Conservation (phyloP, 2,113 vertebrate genomes). For the Etheostoma spectabile region DNA sequence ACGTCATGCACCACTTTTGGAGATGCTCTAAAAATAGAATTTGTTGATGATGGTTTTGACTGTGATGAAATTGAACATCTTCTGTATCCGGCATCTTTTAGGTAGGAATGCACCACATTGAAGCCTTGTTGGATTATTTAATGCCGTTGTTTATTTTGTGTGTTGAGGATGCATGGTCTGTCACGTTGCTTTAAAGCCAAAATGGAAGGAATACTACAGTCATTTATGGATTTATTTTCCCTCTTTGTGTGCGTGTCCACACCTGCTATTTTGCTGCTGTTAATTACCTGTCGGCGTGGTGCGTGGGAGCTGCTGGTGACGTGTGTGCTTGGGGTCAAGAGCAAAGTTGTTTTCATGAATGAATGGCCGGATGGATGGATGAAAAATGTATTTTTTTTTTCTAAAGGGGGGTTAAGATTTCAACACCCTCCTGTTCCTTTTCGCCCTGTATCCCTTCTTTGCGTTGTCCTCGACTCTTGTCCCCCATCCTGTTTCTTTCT, state of each 20-base stretch:
- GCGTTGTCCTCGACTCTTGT: neutral
- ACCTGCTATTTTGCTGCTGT: conserved; percentile 38
- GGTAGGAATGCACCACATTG: conserved; percentile 37
- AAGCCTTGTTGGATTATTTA: neutral
- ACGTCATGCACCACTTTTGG: conserved; percentile 83
- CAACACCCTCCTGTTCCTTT: conserved; percentile 4
- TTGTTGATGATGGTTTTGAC: conserved; percentile 57
- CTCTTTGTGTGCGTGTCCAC: conserved; percentile 9
- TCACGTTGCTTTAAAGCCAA: conserved; percentile 15
- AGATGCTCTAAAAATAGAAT: conserved; percentile 78
- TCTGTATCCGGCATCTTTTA: neutral
- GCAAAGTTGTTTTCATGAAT: conserved; percentile 40
- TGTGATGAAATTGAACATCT: neutral
- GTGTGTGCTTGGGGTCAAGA: conserved; percentile 41
- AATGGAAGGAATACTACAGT: conserved; percentile 20
- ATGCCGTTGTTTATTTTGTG: conserved; percentile 2
- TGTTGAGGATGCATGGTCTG: neutral
- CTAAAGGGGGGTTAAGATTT: neutral
- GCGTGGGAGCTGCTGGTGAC: conserved; percentile 48
- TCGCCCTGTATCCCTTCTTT: neutral
- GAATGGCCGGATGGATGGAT: conserved; percentile 11
- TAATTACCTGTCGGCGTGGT: conserved; percentile 52
- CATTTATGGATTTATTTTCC: neutral
- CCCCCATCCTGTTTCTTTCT: neutral
- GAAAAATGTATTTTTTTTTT: neutral